Evolutionary conservation across 1,140 invertebrate genomes (phyloP), one percentile per base, ranked within the genome.

Genomic region (Zaprionus nigranus): DNA sequence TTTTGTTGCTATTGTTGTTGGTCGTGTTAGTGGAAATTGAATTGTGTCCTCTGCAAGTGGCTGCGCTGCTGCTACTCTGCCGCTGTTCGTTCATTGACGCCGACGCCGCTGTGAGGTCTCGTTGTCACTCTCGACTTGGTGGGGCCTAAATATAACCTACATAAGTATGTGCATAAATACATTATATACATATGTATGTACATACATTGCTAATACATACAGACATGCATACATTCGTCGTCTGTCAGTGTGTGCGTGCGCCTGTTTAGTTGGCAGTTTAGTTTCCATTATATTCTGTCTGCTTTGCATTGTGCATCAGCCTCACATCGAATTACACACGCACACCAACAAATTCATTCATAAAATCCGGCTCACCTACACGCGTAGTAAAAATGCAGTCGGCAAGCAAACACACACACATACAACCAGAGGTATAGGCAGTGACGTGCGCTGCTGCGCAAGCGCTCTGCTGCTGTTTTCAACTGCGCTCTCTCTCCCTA

Each of bases 331-430:
- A 72, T 63, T 78, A 69, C 73, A 60, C 61, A 75, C 74, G 56
- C 81, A 88, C 70, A 88, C 85, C 24, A 67, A 57, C 12, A 69
- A 67, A 69, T 82, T 88, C 85, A 88, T 88, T 88, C 85, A 88
- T 90, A 90, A 88, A 88, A 87, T 87, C 85, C 84, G 84, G 84
- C 84, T 88, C 84, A 81, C 84, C 85, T 90, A 90, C 85, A 79
- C 85, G 78, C 77, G 85, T 88, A 82, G 85, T 88, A 88, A 88
- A 84, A 88, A 76, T 90, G 81, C 81, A 84, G 61, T 75, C 65
- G 40, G 60, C 58, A 51, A 51, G 13, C 70, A 24, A 60, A 11
- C 24, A 40, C 22, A 46, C 60, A 60, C 15, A 65, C 13, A 69
- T 5, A 12, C 24, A 54, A 11, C 12, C 15, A 5, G 26, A 58